Base-by-base conservation (phyloP, 2,888 invertebrate genomes). In the Lepetodrilus schrolli region DNA sequence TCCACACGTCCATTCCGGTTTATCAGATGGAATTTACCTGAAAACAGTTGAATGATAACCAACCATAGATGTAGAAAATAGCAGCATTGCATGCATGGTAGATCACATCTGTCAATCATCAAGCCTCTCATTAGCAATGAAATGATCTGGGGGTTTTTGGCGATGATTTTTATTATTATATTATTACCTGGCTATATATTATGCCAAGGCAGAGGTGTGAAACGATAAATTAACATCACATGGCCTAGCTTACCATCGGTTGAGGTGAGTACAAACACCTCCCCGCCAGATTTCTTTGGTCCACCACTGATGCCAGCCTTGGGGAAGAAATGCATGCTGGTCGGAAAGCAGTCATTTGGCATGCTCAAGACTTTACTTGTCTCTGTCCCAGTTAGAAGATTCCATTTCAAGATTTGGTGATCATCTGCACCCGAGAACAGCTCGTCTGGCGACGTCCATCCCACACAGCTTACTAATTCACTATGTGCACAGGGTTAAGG, bases 381-480 rank as follows among this genome's bases (percentile, higher is more conserved):
- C 90, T 96, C 96, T 79, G 94, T 94, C 76, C 94, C 94, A 71
- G 93, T 94, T n/a, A 96, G 92, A 20, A 96, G 92, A 89, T 95
- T 96, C 98, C 98, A 98, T 89, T 95, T 95, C 71, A 96, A 92
- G 68, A 98, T 92, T 86, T 94, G 93, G 89, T 96, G 96, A 89
- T 99, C 98, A 90, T 98, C 98, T n/a, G 97, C 97, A 36, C 95
- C 95, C 26, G 97, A 96, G 91, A 95, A 96, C 66, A 97, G 94
- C 91, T 98, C 98, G 90, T 98, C 98, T 34, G 96, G 94, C 83
- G 94, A 95, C 90, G 95, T 95, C 98, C 98, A 99, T 81, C 95
- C 95, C 13, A 97, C 94, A 90, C 97, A 96, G 76, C 95, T 95
- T 10, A 96, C 94, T n/a, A 95, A 93, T 83, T 95, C 95, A 77